Evolutionary conservation across 2,888 invertebrate genomes (phyloP).

Genomic region (Chloroclysta siterata): DNA sequence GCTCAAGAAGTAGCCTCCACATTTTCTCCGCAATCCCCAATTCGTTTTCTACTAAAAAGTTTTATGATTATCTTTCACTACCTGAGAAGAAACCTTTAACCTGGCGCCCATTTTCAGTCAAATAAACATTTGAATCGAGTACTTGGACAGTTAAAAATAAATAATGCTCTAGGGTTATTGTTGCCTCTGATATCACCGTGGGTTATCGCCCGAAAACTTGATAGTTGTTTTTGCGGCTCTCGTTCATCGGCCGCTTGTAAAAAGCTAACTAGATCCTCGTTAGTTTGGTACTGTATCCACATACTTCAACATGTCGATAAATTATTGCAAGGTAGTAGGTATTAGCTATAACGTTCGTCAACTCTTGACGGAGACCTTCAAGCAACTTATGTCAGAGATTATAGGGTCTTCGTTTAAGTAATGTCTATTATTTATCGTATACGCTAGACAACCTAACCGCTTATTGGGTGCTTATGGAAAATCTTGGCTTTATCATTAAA

Average conservation of each 20-base stretch:
- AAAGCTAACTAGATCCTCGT: neutral
- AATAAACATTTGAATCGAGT: neutral
- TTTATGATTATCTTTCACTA: no score
- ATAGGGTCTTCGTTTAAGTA: no score
- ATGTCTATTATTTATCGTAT: neutral
- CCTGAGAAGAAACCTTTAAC: neutral
- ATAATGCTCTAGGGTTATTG: slow-evolving; percentile 35
- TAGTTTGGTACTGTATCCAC: neutral
- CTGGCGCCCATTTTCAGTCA: slow-evolving; percentile 1
- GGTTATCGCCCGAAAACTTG: slow-evolving; percentile 47
- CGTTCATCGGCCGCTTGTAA: slow-evolving; percentile 1
- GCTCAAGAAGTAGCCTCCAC: no score
- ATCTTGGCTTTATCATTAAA: neutral
- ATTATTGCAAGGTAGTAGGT: neutral
- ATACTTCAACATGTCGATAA: neutral
- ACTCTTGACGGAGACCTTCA: neutral
- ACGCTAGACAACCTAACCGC: neutral
- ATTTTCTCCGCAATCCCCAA: no score
- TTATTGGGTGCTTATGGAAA: neutral
- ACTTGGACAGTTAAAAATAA: slow-evolving; percentile 16
- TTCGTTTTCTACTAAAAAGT: no score
- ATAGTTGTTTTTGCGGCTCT: slow-evolving; percentile 19
- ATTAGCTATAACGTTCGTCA: neutral
- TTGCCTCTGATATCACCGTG: slow-evolving; percentile 40
- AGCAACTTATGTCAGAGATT: neutral